phyloP scores from a whole-genome alignment of 1,140 invertebrate species.

The Drosophila gunungcola region DNA sequence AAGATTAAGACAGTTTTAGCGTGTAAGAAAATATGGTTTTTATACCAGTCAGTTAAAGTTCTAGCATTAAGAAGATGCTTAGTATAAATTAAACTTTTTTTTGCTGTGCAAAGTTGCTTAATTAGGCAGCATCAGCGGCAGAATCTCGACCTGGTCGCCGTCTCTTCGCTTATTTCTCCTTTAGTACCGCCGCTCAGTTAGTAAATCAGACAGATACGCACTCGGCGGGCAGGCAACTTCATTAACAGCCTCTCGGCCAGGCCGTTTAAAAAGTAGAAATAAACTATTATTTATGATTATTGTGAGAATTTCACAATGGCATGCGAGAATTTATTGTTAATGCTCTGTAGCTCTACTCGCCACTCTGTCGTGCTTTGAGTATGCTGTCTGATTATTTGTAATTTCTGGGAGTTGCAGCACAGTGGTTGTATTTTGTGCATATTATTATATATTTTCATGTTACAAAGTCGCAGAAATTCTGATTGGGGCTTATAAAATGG shows the following conservation, averaged over 20 bases:
- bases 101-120: conserved; percentile 56
- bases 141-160: conserved; percentile 29
- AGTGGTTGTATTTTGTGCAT: conserved; percentile 13
- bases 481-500: not conserved
- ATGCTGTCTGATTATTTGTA: conserved; percentile 25
- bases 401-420: conserved; percentile 27
- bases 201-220: conserved; percentile 54
- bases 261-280: conserved; percentile 79
- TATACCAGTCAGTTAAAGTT: not conserved
- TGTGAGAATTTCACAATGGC: conserved; percentile 83
- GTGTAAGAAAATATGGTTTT: not conserved
- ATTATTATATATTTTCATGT: conserved; percentile 1
- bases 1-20: not conserved
- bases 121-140: conserved; percentile 56
- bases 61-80: not conserved
- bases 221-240: conserved; percentile 60
- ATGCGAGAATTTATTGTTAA: conserved; percentile 84
- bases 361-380: conserved; percentile 5
- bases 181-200: conserved; percentile 60
- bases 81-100: not conserved
- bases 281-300: conserved; percentile 84
- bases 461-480: not conserved
- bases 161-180: conserved; percentile 60
- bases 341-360: conserved; percentile 39
- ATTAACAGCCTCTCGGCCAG: conserved; percentile 57